Evolutionary conservation across 2,888 invertebrate genomes (phyloP).

Genomic region (Smittia aterrima): DNA sequence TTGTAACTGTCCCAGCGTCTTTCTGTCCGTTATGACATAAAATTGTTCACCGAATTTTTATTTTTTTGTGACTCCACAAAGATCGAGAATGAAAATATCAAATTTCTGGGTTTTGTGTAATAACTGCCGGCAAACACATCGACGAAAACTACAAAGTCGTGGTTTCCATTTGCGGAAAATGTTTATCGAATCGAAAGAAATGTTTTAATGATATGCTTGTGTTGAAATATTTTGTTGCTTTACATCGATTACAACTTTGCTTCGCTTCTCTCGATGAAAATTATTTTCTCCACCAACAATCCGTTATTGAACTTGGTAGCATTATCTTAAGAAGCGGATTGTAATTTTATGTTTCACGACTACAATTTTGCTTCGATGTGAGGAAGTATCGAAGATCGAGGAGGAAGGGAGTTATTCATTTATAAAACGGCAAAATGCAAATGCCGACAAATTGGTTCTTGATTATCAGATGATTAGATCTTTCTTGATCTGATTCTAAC

Average conservation of each 20-base stretch:
- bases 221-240: not conserved
- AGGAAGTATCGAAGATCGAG: not conserved
- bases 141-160: too few relatives aligned
- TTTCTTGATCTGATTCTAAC: too few relatives aligned
- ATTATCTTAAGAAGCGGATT: not conserved
- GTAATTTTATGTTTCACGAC: not conserved
- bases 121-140: too few relatives aligned
- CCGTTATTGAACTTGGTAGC: constrained; percentile 4
- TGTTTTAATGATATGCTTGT: too few relatives aligned
- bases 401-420: not conserved
- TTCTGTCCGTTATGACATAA: not conserved
- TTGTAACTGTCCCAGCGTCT: not conserved
- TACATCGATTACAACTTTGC: not conserved
- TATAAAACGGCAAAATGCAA: constrained; percentile 7
- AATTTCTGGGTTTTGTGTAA: too few relatives aligned
- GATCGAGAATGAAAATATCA: too few relatives aligned
- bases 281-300: not conserved
- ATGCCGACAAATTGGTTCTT: not conserved
- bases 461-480: not conserved
- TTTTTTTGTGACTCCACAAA: too few relatives aligned
- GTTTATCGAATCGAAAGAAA: too few relatives aligned
- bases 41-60: not conserved
- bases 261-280: not conserved
- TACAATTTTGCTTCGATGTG: not conserved
- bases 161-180: too few relatives aligned